A percentile compares a stretch with the other conserved stretches of the same genome.
Conservation (phyloP, 1,140 invertebrate genomes). For the Thrips palmi region DNA sequence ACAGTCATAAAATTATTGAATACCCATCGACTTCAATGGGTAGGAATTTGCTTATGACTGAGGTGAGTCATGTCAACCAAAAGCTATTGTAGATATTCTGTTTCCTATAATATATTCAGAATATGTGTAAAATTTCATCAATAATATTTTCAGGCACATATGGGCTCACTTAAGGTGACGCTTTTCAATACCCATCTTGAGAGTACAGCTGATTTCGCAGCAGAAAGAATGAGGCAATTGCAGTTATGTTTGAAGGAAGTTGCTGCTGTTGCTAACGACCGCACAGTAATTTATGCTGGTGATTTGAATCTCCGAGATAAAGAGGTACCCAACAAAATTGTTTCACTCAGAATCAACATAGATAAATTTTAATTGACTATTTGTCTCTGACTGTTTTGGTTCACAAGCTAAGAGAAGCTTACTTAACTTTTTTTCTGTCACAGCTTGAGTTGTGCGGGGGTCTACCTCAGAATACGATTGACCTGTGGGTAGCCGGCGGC, state of each 20-base stretch:
- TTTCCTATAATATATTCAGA: too few relatives aligned
- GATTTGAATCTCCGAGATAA: slow-evolving; percentile 39
- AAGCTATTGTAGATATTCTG: too few relatives aligned
- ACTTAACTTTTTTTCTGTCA: too few relatives aligned
- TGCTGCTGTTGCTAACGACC: slow-evolving; percentile 17
- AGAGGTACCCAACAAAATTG: too few relatives aligned
- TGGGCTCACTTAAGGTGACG: slow-evolving; percentile 25
- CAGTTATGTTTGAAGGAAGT: slow-evolving; percentile 24
- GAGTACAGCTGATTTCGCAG: slow-evolving; percentile 28
- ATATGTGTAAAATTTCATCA: too few relatives aligned
- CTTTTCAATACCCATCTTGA: slow-evolving; percentile 39
- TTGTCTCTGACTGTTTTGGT: neutral
- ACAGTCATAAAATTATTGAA: slow-evolving; percentile 23
- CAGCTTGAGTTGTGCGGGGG: too few relatives aligned
- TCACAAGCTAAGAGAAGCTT: slow-evolving; percentile 1
- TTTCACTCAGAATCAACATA: too few relatives aligned
- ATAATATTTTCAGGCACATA: too few relatives aligned
- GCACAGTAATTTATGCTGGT: slow-evolving; percentile 34
- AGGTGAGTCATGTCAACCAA: too few relatives aligned
- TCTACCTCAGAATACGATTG: slow-evolving; percentile 26
- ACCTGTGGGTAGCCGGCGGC: slow-evolving; percentile 36
- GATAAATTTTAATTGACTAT: too few relatives aligned
- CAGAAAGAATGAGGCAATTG: slow-evolving; percentile 29
- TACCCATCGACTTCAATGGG: slow-evolving; percentile 29
- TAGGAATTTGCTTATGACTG: slow-evolving; percentile 29